phyloP scores from a whole-genome alignment of 2,888 invertebrate species.

The Parnassius apollo region DNA sequence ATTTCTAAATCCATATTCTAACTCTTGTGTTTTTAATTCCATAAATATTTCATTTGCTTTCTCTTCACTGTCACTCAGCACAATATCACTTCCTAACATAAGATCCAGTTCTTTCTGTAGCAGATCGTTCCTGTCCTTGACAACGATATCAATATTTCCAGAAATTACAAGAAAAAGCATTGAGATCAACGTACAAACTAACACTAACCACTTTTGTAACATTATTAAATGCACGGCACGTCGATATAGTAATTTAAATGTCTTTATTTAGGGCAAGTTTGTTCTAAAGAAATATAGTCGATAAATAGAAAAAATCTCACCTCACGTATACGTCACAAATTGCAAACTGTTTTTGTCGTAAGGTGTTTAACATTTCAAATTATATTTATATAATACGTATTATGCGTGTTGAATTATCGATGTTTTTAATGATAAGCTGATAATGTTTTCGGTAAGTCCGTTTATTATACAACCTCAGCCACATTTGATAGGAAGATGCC shows the following conservation, averaged over 20 bases:
- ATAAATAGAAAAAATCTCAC: background rate
- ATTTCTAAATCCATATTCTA: conserved; percentile 66
- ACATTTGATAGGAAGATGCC: conserved; percentile 4
- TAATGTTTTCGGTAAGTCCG: background rate
- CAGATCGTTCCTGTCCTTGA: conserved; percentile 63
- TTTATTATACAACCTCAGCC: background rate
- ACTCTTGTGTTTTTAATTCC: conserved; percentile 75
- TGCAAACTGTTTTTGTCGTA: background rate
- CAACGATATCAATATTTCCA: conserved; percentile 37
- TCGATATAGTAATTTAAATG: conserved; percentile 16
- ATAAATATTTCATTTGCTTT: conserved; percentile 81
- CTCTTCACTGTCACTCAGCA: conserved; percentile 73
- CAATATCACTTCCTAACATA: conserved; percentile 77
- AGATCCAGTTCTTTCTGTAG: conserved; percentile 67
- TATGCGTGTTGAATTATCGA: conserved; percentile 3
- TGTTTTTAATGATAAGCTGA: conserved; percentile 12
- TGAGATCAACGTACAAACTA: conserved; percentile 29
- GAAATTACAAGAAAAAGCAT: conserved; percentile 22
- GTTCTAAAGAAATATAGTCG: background rate
- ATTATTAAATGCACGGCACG: background rate
- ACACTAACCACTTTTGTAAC: conserved; percentile 43
- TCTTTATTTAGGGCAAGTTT: conserved; percentile 19
- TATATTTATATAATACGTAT: conserved; percentile 9
- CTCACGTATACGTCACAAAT: conserved; percentile 1
- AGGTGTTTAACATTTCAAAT: background rate